These are phyloP conservation scores for Ia io DNA, from an alignment of 2,113 vertebrate species.

Conservation along the genomic window DNA sequence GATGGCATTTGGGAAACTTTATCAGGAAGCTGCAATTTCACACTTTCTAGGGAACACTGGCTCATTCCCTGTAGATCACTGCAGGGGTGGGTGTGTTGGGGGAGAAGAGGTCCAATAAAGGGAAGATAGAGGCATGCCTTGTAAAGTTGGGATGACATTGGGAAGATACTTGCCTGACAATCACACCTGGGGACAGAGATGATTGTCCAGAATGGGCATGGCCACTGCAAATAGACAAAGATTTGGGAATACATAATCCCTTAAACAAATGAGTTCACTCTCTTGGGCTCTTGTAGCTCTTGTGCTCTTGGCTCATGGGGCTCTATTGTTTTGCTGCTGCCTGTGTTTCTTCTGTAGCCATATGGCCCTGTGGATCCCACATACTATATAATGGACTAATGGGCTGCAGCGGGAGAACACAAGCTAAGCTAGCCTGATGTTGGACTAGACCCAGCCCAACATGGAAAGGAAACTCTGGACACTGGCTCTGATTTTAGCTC, in stretches of 20 bases:
- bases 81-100: too few species aligned
- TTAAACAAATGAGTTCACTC: neutral
- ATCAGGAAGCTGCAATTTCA: neutral
- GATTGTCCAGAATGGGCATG: neutral
- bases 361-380: neutral
- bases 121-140: neutral
- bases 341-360: neutral
- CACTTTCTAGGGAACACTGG: neutral
- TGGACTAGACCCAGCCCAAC: neutral
- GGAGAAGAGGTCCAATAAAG: neutral
- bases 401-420: neutral
- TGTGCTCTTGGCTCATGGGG: neutral
- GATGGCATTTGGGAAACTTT: neutral
- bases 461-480: neutral
- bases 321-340: neutral
- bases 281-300: neutral
- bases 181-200: neutral
- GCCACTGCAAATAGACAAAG: neutral
- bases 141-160: neutral
- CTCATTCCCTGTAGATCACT: neutral
- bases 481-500: neutral
- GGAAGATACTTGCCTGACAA: neutral
- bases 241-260: neutral
- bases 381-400: neutral
- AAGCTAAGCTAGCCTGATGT: neutral